Conservation (phyloP, 1,140 invertebrate species). For the Hylaeus volcanicus region DNA sequence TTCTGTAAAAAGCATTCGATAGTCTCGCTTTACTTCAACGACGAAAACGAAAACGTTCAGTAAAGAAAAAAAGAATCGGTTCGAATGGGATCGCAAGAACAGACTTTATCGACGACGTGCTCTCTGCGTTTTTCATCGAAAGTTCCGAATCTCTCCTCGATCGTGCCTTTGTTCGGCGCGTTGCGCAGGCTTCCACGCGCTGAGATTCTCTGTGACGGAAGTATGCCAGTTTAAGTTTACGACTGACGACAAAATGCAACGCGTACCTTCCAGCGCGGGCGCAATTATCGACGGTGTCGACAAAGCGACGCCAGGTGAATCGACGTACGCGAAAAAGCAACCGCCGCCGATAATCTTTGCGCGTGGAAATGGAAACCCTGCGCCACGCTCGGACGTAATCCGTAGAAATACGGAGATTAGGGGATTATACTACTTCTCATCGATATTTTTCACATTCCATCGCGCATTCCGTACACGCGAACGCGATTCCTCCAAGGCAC, state of each 20-base stretch:
- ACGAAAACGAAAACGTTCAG: conserved; percentile 76
- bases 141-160: not conserved
- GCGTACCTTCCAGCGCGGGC: no score
- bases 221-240: no score
- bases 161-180: not conserved
- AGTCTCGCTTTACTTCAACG: conserved; percentile 84
- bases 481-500: not conserved
- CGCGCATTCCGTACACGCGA: conserved; percentile 6
- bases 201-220: no score
- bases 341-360: no score
- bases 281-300: no score
- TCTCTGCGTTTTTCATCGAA: no score
- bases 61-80: not conserved
- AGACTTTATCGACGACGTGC: no score
- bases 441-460: conserved; percentile 33
- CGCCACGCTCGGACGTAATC: not conserved
- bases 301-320: no score
- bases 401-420: not conserved
- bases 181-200: not conserved
- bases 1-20: conserved; percentile 90
- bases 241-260: no score
- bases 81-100: no score
- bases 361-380: no score
- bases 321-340: no score
- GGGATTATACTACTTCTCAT: not conserved